Evolutionary conservation across 1,140 invertebrate genomes (phyloP).

Genomic region (Octopus sinensis): DNA sequence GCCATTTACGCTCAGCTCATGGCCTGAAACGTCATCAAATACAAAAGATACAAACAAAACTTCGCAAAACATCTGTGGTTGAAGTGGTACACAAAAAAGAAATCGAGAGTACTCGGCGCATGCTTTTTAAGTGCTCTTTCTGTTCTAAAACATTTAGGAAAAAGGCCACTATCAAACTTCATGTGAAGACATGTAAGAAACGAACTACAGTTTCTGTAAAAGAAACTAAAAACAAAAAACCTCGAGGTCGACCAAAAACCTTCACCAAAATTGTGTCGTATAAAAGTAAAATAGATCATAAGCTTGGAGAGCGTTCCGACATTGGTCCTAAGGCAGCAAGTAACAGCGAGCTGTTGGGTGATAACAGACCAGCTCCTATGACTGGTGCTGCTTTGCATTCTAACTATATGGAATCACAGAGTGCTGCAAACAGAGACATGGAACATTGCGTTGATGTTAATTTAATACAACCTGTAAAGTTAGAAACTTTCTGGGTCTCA

Average conservation of each 20-base stretch:
- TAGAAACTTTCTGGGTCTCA: conserved; percentile 2
- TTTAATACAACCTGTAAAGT: neutral
- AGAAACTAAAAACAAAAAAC: neutral
- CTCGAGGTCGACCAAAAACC: neutral
- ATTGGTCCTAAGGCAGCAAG: neutral
- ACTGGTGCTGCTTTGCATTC: neutral
- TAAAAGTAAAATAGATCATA: neutral
- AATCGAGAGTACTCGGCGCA: neutral
- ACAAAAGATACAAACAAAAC: neutral
- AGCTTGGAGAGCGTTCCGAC: no score
- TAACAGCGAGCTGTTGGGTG: neutral
- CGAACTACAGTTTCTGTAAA: neutral
- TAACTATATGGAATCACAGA: neutral
- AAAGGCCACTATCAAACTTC: neutral
- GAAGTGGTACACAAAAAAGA: neutral
- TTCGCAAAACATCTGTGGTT: neutral
- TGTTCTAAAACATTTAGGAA: neutral
- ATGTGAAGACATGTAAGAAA: neutral
- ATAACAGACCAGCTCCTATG: neutral
- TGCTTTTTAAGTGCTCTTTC: conserved; percentile 5
- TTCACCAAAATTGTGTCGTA: neutral
- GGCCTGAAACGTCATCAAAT: neutral
- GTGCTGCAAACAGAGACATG: neutral
- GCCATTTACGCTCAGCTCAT: neutral
- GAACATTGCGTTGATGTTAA: neutral